phyloP scores from a whole-genome alignment of 2,113 vertebrate genomes.

The Oceanites oceanicus region DNA sequence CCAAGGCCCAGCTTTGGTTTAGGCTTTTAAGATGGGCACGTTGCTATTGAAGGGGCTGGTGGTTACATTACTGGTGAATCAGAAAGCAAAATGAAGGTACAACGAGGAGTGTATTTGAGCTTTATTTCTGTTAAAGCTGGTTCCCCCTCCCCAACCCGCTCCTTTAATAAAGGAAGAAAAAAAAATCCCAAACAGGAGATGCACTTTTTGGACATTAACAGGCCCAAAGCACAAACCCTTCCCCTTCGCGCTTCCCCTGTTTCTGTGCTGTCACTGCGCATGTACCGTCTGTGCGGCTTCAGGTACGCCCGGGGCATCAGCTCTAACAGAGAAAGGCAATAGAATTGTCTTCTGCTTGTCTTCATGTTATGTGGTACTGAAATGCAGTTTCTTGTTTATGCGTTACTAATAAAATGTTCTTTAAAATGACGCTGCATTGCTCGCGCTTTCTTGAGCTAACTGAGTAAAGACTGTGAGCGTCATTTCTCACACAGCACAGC shows the following conservation, averaged over 20 bases:
- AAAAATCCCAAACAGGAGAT: neutral
- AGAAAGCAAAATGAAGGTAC: neutral
- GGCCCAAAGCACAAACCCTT: neutral
- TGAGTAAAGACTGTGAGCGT: accelerated
- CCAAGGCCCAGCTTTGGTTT: neutral
- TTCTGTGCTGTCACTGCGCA: neutral
- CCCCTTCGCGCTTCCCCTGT: neutral
- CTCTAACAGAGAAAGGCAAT: neutral
- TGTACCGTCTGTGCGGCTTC: neutral
- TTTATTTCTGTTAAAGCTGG: neutral
- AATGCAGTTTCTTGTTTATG: slow-evolving; percentile 15
- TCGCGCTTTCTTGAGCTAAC: neutral
- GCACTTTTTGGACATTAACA: neutral
- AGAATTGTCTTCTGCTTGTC: slow-evolving; percentile 13
- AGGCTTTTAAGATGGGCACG: no score
- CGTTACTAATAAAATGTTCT: slow-evolving; percentile 38
- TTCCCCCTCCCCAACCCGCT: accelerated
- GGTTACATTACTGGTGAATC: neutral
- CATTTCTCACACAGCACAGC: neutral
- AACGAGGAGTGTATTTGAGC: neutral
- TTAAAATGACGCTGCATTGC: neutral
- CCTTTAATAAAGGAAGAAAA: neutral
- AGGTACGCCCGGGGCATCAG: neutral
- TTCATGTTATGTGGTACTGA: neutral
- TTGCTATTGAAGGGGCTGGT: neutral